These are phyloP conservation scores for Melanotaenia boesemani DNA, from an alignment of 2,797 vertebrate species.

Conservation along the genomic window DNA sequence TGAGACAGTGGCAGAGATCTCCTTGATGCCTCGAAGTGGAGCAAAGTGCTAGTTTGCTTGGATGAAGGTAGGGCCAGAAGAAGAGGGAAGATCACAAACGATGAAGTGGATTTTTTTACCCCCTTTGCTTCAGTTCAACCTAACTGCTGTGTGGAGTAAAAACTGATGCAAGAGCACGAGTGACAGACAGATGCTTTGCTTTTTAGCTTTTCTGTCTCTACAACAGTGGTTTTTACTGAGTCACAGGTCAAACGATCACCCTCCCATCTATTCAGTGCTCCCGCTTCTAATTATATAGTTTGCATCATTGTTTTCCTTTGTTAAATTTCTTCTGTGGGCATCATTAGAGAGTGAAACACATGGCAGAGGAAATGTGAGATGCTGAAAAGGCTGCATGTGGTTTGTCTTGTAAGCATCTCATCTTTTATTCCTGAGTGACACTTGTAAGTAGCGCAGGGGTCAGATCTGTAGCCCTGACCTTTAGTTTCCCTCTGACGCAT, in stretches of 20 bases:
- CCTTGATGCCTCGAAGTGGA: slow-evolving; percentile 74
- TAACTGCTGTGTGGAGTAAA: slow-evolving; percentile 1
- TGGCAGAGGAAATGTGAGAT: slow-evolving; percentile 39
- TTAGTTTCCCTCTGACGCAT: slow-evolving; percentile 57
- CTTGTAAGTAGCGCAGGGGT: slow-evolving; percentile 47
- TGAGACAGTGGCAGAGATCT: slow-evolving; percentile 61
- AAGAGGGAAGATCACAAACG: slow-evolving; percentile 28
- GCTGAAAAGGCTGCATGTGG: slow-evolving; percentile 28
- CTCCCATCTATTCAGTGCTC: slow-evolving; percentile 39
- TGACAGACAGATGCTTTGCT: slow-evolving; percentile 16
- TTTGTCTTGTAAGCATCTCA: slow-evolving; percentile 63
- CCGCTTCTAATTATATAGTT: slow-evolving; percentile 26
- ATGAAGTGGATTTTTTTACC: not conserved
- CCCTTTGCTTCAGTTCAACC: slow-evolving; percentile 1
- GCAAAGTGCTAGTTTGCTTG: slow-evolving; percentile 44
- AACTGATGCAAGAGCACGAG: slow-evolving; percentile 18
- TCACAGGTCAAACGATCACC: slow-evolving; percentile 39
- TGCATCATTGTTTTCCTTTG: slow-evolving; percentile 12
- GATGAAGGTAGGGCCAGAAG: slow-evolving; percentile 8
- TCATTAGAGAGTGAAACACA: slow-evolving; percentile 26
- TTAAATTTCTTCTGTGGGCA: slow-evolving; percentile 23
- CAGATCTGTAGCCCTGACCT: slow-evolving; percentile 43
- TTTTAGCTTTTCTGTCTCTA: slow-evolving; percentile 3
- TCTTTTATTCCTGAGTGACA: slow-evolving; percentile 73
- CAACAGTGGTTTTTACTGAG: slow-evolving; percentile 11